Evolutionary conservation across 2,888 invertebrate species (phyloP).

Genomic region (Microctonus brassicae): DNA sequence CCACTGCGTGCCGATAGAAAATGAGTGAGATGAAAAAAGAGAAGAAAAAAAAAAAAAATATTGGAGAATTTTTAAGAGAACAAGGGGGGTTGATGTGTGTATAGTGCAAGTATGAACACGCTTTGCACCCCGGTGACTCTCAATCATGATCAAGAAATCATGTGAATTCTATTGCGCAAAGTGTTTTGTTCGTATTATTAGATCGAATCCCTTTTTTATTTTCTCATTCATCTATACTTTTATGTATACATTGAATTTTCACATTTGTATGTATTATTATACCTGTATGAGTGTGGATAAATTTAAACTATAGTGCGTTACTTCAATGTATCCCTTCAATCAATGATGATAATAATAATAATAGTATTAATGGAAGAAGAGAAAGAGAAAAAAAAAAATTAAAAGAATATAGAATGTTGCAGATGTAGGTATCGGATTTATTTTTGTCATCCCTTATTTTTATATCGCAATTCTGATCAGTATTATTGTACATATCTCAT

Average conservation of each 20-base stretch:
- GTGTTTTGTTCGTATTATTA: constrained; percentile 23
- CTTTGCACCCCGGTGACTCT: constrained; percentile 42
- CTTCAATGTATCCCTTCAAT: neutral
- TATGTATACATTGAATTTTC: neutral
- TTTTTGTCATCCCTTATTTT: neutral
- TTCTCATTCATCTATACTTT: neutral
- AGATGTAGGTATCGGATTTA: constrained; percentile 4
- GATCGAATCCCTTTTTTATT: constrained; percentile 13
- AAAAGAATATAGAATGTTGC: neutral
- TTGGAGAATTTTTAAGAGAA: neutral
- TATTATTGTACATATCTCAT: neutral
- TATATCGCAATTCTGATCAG: constrained; percentile 6
- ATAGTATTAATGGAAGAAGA: no score
- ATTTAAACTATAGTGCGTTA: no score
- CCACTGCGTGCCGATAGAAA: neutral
- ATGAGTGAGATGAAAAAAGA: neutral
- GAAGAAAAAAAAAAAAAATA: constrained; percentile 3
- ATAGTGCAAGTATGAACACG: constrained; percentile 29
- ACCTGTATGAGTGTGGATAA: no score
- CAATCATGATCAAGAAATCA: constrained; percentile 36
- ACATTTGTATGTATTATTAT: neutral
- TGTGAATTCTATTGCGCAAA: constrained; percentile 15
- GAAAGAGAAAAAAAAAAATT: no score
- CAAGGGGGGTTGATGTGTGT: neutral
- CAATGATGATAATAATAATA: neutral